Evolutionary conservation across 2,888 invertebrate genomes (phyloP).

Genomic region (Candidula unifasciata): DNA sequence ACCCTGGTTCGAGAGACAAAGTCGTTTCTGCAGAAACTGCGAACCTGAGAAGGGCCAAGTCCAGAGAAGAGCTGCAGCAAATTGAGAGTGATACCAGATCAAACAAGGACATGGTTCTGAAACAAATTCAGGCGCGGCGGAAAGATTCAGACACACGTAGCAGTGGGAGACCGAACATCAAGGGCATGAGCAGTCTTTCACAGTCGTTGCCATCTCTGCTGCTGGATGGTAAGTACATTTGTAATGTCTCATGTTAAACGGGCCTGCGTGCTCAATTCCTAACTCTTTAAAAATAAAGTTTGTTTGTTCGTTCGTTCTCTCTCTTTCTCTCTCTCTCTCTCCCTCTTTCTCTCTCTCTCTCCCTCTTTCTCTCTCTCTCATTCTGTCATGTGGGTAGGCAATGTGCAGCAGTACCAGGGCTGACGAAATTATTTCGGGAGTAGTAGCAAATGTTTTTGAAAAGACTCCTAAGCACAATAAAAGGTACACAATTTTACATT

Average conservation of each 20-base stretch:
- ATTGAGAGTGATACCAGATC: not conserved
- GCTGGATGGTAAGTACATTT: constrained; percentile 32
- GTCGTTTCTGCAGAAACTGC: constrained; percentile 18
- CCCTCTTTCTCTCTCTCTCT: too few species aligned
- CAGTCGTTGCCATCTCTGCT: constrained; percentile 47
- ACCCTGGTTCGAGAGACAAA: not conserved
- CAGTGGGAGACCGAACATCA: constrained; percentile 25
- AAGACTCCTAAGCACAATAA: too few species aligned
- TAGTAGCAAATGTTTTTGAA: too few species aligned
- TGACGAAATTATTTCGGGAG: too few species aligned
- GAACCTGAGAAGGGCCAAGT: constrained; percentile 39
- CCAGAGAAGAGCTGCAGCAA: constrained; percentile 45
- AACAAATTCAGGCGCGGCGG: constrained; percentile 48
- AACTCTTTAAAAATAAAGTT: too few species aligned
- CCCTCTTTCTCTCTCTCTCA: too few species aligned
- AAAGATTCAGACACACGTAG: not conserved
- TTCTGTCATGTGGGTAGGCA: too few species aligned
- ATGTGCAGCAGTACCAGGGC: too few species aligned
- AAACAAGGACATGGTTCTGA: constrained; percentile 35
- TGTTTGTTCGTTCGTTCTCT: too few species aligned
- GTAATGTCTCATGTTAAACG: not conserved
- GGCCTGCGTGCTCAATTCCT: too few species aligned
- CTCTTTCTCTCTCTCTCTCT: not conserved
- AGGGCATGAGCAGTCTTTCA: constrained; percentile 40
- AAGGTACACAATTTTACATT: too few species aligned